These are phyloP conservation scores for Monodelphis domestica DNA, from an alignment of 2,797 vertebrate species.

Conservation along the genomic window DNA sequence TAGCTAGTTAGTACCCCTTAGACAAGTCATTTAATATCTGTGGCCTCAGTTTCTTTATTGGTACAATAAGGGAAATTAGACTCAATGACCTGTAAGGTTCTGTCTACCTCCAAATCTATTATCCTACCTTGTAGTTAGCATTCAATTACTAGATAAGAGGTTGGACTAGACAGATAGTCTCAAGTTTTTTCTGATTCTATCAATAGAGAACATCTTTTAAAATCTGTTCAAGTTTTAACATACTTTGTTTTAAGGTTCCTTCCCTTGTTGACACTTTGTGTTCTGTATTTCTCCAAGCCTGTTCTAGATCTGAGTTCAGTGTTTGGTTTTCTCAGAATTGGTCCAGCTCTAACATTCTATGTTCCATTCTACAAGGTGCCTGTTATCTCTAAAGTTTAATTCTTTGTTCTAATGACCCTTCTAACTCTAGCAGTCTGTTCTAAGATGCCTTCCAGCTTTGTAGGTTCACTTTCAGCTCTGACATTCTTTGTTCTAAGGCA, in stretches of 20 bases:
- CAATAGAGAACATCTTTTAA: background rate
- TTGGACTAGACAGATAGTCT: background rate
- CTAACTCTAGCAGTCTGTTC: background rate
- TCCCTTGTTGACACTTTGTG: background rate
- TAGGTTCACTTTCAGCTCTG: no score
- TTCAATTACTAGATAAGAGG: background rate
- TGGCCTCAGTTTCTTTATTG: background rate
- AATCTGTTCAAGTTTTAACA: background rate
- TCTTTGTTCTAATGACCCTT: background rate
- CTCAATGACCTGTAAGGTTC: background rate
- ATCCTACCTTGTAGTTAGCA: background rate
- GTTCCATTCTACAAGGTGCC: background rate
- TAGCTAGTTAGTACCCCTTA: background rate
- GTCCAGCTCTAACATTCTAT: background rate
- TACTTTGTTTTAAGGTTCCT: background rate
- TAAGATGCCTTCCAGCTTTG: no score
- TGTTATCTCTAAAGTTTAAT: background rate
- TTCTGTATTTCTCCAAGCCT: background rate
- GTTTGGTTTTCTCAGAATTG: background rate
- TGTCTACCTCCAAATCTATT: background rate
- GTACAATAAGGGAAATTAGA: background rate
- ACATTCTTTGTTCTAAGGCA: background rate
- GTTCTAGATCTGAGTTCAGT: background rate
- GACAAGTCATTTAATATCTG: background rate
- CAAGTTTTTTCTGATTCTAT: background rate